These are phyloP conservation scores for Tetraneura akinire DNA, from an alignment of 1,140 invertebrate genomes.

Conservation along the genomic window DNA sequence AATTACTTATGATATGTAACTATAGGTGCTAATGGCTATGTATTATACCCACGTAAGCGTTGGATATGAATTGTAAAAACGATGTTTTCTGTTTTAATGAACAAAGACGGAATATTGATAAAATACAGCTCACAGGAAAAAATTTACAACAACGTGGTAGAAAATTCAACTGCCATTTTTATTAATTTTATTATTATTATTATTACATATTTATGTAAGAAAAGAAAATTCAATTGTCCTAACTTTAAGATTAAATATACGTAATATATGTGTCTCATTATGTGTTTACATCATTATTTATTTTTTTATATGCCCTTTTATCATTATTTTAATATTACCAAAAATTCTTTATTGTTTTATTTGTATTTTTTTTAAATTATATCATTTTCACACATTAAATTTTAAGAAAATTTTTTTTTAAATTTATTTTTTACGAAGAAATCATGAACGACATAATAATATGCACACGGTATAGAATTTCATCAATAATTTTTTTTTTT, in stretches of 20 bases:
- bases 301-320: conserved; percentile 24
- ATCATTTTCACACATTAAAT: no score
- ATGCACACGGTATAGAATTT: no score
- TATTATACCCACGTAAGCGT: conserved; percentile 29
- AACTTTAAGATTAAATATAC: neutral
- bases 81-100: neutral
- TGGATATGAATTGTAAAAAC: neutral
- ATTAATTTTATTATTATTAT: neutral
- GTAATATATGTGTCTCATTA: conserved; percentile 10
- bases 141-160: neutral
- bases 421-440: no score
- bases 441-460: no score
- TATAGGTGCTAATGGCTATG: conserved; percentile 42
- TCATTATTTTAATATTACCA: no score
- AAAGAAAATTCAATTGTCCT: neutral
- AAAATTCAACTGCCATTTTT: neutral
- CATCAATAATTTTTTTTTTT: no score
- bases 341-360: no score
- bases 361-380: no score
- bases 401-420: no score
- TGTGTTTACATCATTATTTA: neutral
- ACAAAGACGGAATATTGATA: neutral
- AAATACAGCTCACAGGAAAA: no score
- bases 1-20: conserved; percentile 5
- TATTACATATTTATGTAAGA: neutral